Evolutionary conservation across 2,797 vertebrate genomes (phyloP).

Genomic region (Pseudomugil gertrudae): DNA sequence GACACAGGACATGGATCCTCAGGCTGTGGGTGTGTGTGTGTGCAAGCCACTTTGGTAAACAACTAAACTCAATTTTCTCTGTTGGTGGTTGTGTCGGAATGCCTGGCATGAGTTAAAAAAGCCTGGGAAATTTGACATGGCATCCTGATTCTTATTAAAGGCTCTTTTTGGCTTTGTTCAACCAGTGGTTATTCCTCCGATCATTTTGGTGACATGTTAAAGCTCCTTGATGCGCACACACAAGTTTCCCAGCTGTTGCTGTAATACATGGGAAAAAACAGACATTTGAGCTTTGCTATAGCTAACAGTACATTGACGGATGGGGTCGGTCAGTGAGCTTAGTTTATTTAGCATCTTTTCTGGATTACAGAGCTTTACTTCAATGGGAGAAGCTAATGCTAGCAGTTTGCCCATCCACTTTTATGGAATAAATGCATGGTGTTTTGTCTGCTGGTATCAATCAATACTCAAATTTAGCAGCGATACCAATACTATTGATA

Average conservation of each 20-base stretch:
- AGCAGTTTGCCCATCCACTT: too few relatives aligned
- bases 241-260: background rate
- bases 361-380: background rate
- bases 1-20: constrained; percentile 51
- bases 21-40: constrained; percentile 31
- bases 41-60: constrained; percentile 42
- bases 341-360: background rate
- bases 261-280: too few relatives aligned
- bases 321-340: too few relatives aligned
- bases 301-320: background rate
- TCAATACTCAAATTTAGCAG: too few relatives aligned
- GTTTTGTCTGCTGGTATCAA: too few relatives aligned
- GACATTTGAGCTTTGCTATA: background rate
- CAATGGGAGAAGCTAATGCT: too few relatives aligned
- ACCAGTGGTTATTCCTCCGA: constrained; percentile 16
- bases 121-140: constrained; percentile 48
- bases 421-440: too few relatives aligned
- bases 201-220: constrained; percentile 19
- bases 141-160: constrained; percentile 23
- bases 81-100: constrained; percentile 63
- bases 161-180: constrained; percentile 14
- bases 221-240: background rate
- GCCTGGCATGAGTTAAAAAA: constrained; percentile 46
- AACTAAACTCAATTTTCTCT: constrained; percentile 68
- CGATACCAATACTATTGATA: too few relatives aligned